Conservation (phyloP, 2,113 vertebrate species). For the Campylorhamphus procurvoides region DNA sequence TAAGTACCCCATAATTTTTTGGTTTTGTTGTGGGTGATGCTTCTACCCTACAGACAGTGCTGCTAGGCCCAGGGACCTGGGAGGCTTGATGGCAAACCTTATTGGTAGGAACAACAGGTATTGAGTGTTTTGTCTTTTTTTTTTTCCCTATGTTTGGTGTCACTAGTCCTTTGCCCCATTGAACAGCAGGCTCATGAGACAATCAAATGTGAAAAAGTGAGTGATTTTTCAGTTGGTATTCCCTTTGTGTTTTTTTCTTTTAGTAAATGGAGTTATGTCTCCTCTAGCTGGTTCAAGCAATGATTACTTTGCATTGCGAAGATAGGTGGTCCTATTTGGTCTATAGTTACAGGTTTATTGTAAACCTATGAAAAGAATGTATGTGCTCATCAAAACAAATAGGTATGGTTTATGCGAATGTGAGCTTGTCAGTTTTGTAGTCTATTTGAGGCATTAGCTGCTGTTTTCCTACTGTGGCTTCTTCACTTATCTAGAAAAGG, state of each 20-base stretch:
- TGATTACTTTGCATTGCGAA: not conserved
- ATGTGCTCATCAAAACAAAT: not conserved
- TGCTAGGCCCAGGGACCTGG: not conserved
- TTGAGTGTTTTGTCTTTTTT: not conserved
- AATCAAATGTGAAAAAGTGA: not conserved
- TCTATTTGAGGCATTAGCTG: not conserved
- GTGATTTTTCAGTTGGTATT: not conserved
- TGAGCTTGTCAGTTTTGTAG: not conserved
- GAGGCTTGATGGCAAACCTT: not conserved
- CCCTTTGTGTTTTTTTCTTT: not conserved
- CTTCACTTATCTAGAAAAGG: not conserved
- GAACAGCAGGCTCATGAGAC: not conserved
- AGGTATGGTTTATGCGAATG: not conserved
- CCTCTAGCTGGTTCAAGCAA: not conserved
- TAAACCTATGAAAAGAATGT: not conserved
- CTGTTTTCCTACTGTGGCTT: not conserved
- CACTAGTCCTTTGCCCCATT: not conserved
- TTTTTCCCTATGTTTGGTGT: not conserved
- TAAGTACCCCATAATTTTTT: not conserved
- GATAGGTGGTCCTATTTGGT: not conserved
- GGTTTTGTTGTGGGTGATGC: not conserved
- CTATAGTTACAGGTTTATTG: not conserved
- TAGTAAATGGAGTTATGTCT: not conserved
- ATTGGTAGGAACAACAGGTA: not conserved
- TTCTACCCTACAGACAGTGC: not conserved